phyloP scores from a whole-genome alignment of 2,888 invertebrate genomes.

The Orthosia cruda region DNA sequence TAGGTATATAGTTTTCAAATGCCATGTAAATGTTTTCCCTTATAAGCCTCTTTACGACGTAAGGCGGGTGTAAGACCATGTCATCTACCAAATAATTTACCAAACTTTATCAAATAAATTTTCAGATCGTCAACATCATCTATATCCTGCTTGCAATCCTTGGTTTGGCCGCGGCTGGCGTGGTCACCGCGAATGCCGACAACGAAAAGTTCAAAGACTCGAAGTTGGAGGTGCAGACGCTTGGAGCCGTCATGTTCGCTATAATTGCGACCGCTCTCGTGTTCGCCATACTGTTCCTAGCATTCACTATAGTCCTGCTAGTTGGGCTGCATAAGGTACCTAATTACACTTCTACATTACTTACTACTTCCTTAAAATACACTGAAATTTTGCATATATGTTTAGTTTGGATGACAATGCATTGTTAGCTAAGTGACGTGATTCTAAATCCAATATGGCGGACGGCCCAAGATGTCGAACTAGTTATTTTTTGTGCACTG shows the following conservation, averaged over 20 bases:
- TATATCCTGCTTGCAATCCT: constrained; percentile 41
- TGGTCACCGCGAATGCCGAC: constrained; percentile 8
- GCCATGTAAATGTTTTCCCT: no score
- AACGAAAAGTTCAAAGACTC: not conserved
- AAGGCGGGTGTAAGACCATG: no score
- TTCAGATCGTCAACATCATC: constrained; percentile 61
- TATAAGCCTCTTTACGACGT: no score
- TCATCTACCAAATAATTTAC: not conserved
- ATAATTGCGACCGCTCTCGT: constrained; percentile 27
- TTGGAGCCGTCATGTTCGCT: not conserved
- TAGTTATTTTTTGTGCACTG: no score
- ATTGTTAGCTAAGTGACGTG: no score
- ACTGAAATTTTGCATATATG: no score
- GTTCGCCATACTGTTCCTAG: constrained; percentile 53
- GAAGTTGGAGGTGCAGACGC: accelerated
- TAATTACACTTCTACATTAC: not conserved
- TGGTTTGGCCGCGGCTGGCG: constrained; percentile 29
- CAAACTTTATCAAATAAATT: constrained; percentile 10
- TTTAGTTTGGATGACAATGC: no score
- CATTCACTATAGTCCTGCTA: constrained; percentile 62
- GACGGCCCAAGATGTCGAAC: no score
- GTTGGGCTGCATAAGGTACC: constrained; percentile 71
- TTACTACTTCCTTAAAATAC: no score
- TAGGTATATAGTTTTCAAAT: no score
- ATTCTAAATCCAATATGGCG: no score